These are phyloP conservation scores for Falco naumanni DNA, from an alignment of 2,797 vertebrate genomes.

Conservation along the genomic window DNA sequence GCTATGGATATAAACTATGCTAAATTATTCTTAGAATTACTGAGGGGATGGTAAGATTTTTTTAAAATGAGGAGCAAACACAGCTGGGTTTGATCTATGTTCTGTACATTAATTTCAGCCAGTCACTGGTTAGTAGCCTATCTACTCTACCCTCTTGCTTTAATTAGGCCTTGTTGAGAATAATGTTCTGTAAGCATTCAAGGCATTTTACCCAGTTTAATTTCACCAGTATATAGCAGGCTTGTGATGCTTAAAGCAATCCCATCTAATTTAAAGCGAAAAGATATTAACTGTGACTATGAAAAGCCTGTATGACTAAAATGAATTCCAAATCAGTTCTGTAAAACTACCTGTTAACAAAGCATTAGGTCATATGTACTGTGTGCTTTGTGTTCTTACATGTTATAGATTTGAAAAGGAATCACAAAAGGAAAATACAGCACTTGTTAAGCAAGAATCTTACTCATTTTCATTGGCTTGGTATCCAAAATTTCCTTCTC, in stretches of 20 bases:
- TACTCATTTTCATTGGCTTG: slow-evolving; percentile 54
- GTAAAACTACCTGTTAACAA: slow-evolving; percentile 9
- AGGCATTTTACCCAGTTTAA: background rate
- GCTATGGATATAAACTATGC: background rate
- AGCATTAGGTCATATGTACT: background rate
- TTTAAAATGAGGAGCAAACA: background rate
- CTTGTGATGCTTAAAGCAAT: background rate
- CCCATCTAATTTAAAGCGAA: background rate
- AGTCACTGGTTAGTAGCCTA: background rate
- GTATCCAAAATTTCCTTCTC: slow-evolving; percentile 30
- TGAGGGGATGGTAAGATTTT: background rate
- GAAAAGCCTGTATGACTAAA: background rate
- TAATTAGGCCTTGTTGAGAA: background rate
- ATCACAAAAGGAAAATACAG: slow-evolving; percentile 12
- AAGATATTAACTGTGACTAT: background rate
- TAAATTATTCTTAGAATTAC: background rate
- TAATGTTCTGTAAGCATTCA: background rate
- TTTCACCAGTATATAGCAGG: background rate
- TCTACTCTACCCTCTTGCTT: background rate
- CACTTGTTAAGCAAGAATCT: slow-evolving; percentile 21
- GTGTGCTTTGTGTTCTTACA: background rate
- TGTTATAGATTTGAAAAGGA: slow-evolving; percentile 12
- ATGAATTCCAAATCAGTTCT: slow-evolving; percentile 11
- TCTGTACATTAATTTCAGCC: background rate
- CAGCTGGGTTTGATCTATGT: background rate